Conservation (phyloP, 2,113 vertebrate genomes). For the Stegastes partitus region DNA sequence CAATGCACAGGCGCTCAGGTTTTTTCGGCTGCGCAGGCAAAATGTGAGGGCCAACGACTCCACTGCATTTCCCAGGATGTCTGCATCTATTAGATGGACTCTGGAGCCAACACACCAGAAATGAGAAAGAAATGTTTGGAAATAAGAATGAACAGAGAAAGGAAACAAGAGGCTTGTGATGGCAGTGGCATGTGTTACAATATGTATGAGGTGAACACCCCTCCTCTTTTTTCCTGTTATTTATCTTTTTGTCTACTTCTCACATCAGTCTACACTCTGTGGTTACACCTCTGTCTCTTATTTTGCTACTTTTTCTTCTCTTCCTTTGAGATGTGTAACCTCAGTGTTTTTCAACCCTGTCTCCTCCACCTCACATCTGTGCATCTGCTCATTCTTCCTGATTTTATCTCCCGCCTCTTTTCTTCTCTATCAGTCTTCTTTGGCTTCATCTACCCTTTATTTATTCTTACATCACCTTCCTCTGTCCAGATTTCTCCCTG, state of each 20-base stretch:
- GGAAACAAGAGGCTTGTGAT: slow-evolving; percentile 47
- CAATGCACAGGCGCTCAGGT: slow-evolving; percentile 79
- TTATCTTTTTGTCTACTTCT: slow-evolving; percentile 78
- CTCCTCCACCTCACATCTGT: slow-evolving; percentile 43
- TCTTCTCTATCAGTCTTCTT: slow-evolving; percentile 38
- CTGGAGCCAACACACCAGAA: slow-evolving; percentile 52
- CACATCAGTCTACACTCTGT: slow-evolving; percentile 67
- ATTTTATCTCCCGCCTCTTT: slow-evolving; percentile 57
- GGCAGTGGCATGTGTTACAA: slow-evolving; percentile 57
- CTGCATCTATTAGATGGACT: slow-evolving; percentile 68
- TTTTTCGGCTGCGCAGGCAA: slow-evolving; percentile 83
- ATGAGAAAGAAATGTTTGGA: slow-evolving; percentile 44
- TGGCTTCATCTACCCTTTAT: slow-evolving; percentile 45
- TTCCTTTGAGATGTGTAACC: slow-evolving; percentile 33
- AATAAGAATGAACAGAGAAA: slow-evolving; percentile 6
- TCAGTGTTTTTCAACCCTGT: slow-evolving; percentile 27
- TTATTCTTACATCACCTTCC: slow-evolving; percentile 58
- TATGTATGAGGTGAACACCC: slow-evolving; percentile 54
- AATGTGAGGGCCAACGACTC: slow-evolving; percentile 71
- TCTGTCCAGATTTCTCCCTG: slow-evolving; percentile 37
- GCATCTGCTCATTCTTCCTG: slow-evolving; percentile 39
- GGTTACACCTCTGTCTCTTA: slow-evolving; percentile 59
- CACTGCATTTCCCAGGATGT: slow-evolving; percentile 62
- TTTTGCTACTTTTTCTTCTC: slow-evolving; percentile 43
- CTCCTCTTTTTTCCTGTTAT: slow-evolving; percentile 61